Conservation (phyloP, 2,888 invertebrate species). For the Cryptus armator region DNA sequence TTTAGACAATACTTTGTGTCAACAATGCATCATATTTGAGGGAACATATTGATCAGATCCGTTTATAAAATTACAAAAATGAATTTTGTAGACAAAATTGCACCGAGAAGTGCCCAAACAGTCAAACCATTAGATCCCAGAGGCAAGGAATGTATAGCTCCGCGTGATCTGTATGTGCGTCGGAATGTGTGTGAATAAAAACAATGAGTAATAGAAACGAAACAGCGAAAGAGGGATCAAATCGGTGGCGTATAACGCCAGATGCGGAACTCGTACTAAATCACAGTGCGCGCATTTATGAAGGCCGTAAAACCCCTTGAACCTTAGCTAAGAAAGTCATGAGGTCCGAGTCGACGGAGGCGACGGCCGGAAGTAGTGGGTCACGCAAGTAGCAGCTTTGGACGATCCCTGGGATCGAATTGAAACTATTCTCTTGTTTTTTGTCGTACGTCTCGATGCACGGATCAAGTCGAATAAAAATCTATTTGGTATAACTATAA, state of each 20-base stretch:
- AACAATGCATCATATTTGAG: too few species aligned
- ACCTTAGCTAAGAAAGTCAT: slow-evolving; percentile 14
- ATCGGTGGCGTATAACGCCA: slow-evolving; percentile 67
- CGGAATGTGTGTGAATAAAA: background rate
- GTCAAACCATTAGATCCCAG: background rate
- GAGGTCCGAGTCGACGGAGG: background rate
- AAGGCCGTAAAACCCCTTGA: slow-evolving; percentile 72
- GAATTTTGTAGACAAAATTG: too few species aligned
- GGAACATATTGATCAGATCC: too few species aligned
- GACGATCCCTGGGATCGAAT: background rate
- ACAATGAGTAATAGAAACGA: background rate
- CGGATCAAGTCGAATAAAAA: background rate
- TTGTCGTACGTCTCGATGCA: background rate
- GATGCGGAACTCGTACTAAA: slow-evolving; percentile 76
- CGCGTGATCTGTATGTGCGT: too few species aligned
- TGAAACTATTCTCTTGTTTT: background rate
- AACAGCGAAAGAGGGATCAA: slow-evolving; percentile 23
- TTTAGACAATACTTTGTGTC: too few species aligned
- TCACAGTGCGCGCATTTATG: slow-evolving; percentile 74
- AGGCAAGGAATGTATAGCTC: too few species aligned
- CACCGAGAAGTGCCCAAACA: background rate
- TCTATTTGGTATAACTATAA: background rate
- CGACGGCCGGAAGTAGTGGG: background rate
- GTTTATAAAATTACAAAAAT: too few species aligned
- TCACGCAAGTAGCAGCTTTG: background rate